Conservation (phyloP, 1,140 invertebrate species). For the Zaprionus tsacasi region DNA sequence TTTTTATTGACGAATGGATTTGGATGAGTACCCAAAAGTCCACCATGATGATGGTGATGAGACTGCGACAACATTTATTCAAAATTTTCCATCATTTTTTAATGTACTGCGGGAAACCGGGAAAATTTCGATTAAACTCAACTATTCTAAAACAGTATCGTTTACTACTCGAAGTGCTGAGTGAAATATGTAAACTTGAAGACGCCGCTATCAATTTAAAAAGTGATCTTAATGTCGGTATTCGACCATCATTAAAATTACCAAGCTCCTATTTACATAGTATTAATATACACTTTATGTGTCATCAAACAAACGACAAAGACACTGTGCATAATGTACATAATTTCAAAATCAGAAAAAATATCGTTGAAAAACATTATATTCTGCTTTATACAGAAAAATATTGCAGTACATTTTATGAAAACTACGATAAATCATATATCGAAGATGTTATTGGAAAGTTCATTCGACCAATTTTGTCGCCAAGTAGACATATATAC, state of each 20-base stretch:
- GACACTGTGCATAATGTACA: not conserved
- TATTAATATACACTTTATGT: slow-evolving; percentile 55
- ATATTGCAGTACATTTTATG: slow-evolving; percentile 35
- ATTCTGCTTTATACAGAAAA: slow-evolving; percentile 58
- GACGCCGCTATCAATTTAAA: slow-evolving; percentile 48
- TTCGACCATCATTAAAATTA: slow-evolving; percentile 35
- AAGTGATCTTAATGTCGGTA: slow-evolving; percentile 30
- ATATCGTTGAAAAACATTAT: slow-evolving; percentile 54
- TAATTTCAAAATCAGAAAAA: slow-evolving; percentile 4
- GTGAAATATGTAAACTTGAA: slow-evolving; percentile 55
- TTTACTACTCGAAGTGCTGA: slow-evolving; percentile 45
- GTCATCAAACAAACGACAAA: slow-evolving; percentile 31
- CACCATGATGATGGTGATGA: slow-evolving; percentile 88
- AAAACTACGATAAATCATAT: slow-evolving; percentile 13
- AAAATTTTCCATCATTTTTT: slow-evolving; percentile 59
- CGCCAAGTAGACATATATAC: slow-evolving; percentile 59
- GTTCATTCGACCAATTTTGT: slow-evolving; percentile 47
- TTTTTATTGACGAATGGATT: slow-evolving; percentile 91
- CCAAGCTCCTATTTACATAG: slow-evolving; percentile 45
- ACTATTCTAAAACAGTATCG: slow-evolving; percentile 2
- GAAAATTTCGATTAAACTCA: slow-evolving; percentile 42
- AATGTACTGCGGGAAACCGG: slow-evolving; percentile 48
- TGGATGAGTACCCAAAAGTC: slow-evolving; percentile 90
- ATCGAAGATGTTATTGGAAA: slow-evolving; percentile 58
- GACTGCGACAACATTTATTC: slow-evolving; percentile 92